Base-by-base conservation (phyloP, 2,888 invertebrate genomes). In the Zaprionus lineosus region DNA sequence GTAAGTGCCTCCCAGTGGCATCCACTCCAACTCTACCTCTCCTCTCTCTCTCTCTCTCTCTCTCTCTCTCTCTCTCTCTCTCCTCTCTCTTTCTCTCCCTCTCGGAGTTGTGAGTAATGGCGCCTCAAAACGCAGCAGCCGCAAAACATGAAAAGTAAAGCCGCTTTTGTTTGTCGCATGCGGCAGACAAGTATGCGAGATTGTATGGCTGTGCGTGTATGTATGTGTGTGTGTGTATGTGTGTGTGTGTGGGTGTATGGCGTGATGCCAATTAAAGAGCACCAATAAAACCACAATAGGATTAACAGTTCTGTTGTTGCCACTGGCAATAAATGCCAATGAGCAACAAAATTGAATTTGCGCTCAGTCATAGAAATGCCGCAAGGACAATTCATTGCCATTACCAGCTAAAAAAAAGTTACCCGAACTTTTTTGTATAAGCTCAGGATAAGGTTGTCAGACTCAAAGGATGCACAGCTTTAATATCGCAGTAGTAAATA, bases 91-190 rank as follows among this genome's bases (percentile, higher is more conserved):
- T n/a, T n/a, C n/a, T 66, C 39, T 29, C 59, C 53, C 47, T 46
- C 46, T 8, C 26, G 2, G 39, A 26, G 29, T 19, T 43, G 33
- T 86, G 84, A 81, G 82, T 85, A 79, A 86, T 86, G 86, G 70
- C 67, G 69, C 66, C 84, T 84, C 86, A 74, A 84, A 86, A 81
- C 84, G 65, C 82, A 81, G 59, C 41, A 52, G 60, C 86, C 79
- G 28, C 81, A 81, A 63, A 84, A 68, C 77, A 81, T 74, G 66
- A 59, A 60, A 76, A 62, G 60, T 58, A 81, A 84, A 77, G 64
- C 76, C 62, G 62, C 58, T 69, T 79, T 61, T 79, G 79, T 79
- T 70, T 75, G 79, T 56, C 56, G 24, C 48, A 43, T 40, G 50
- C 26, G 19, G 28, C 21, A 15, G 14, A 7, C 9, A 28, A n/a